Evolutionary conservation across 2,888 invertebrate genomes (phyloP).

Genomic region (Mantis religiosa): DNA sequence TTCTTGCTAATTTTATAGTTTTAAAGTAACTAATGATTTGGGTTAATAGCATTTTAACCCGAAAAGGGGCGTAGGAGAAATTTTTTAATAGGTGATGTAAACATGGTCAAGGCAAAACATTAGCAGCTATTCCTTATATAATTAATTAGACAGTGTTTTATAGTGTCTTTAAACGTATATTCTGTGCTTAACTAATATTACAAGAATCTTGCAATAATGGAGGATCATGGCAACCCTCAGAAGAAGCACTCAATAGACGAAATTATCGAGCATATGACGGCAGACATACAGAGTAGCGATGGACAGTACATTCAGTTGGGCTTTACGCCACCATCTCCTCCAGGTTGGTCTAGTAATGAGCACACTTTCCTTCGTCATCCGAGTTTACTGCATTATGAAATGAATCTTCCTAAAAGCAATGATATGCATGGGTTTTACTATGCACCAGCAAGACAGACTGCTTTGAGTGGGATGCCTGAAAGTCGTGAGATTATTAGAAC

Average conservation of each 20-base stretch:
- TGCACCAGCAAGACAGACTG: conserved; percentile 9
- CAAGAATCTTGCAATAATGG: not conserved
- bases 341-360: conserved; percentile 37
- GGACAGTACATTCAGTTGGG: conserved; percentile 55
- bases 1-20: too few species aligned
- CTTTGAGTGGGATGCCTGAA: conserved; percentile 12
- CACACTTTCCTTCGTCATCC: conserved; percentile 13
- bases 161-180: too few species aligned
- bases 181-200: too few species aligned
- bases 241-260: conserved; percentile 43
- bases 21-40: too few species aligned
- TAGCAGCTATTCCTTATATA: too few species aligned
- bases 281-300: conserved; percentile 52
- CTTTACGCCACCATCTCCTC: conserved; percentile 43
- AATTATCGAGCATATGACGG: conserved; percentile 57
- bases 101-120: too few species aligned
- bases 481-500: conserved; percentile 22
- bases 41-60: too few species aligned
- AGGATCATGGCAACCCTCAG: conserved; percentile 10
- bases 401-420: conserved; percentile 22
- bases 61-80: too few species aligned
- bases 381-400: conserved; percentile 18
- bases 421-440: conserved; percentile 24
- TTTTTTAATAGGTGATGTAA: too few species aligned
- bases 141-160: too few species aligned